phyloP scores from a whole-genome alignment of 2,797 vertebrate species.

The Typhlichthys eigenmanni region DNA sequence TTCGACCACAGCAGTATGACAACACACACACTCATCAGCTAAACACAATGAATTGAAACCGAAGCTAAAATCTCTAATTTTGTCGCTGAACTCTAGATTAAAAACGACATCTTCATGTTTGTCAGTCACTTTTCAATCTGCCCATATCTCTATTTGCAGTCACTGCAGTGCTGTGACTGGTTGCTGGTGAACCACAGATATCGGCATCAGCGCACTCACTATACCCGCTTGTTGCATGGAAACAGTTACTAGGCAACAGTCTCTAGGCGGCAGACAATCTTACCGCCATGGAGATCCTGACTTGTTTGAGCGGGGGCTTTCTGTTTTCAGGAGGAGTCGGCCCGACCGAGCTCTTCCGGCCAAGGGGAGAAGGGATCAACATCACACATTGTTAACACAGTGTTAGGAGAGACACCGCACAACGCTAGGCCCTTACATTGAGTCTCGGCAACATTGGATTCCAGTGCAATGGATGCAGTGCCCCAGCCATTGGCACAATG shows the following conservation, averaged over 20 bases:
- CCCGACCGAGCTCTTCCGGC: conserved; percentile 72
- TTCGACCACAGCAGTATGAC: conserved; percentile 8
- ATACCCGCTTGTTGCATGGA: conserved; percentile 62
- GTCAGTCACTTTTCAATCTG: background rate
- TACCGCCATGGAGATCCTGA: conserved; percentile 91
- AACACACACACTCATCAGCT: conserved; percentile 2
- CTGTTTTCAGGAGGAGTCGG: conserved; percentile 79
- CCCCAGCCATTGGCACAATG: conserved; percentile 46
- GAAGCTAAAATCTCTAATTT: conserved; percentile 5
- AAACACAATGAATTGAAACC: conserved; percentile 9
- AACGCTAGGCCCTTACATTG: conserved; percentile 31
- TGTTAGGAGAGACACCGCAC: conserved; percentile 43
- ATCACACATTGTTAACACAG: conserved; percentile 66
- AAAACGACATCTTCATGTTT: conserved; percentile 21
- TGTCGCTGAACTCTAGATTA: conserved; percentile 7
- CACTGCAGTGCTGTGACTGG: conserved; percentile 40
- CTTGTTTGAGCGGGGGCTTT: conserved; percentile 87
- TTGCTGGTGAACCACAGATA: conserved; percentile 51
- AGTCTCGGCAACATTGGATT: conserved; percentile 46
- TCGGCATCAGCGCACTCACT: conserved; percentile 60
- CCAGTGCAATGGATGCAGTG: conserved; percentile 39
- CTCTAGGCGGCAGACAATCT: conserved; percentile 77
- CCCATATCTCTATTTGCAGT: conserved; percentile 15
- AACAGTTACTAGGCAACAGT: conserved; percentile 76
- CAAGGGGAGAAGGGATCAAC: conserved; percentile 57